Conservation (phyloP, 2,113 vertebrate genomes). For the Mirounga angustirostris region DNA sequence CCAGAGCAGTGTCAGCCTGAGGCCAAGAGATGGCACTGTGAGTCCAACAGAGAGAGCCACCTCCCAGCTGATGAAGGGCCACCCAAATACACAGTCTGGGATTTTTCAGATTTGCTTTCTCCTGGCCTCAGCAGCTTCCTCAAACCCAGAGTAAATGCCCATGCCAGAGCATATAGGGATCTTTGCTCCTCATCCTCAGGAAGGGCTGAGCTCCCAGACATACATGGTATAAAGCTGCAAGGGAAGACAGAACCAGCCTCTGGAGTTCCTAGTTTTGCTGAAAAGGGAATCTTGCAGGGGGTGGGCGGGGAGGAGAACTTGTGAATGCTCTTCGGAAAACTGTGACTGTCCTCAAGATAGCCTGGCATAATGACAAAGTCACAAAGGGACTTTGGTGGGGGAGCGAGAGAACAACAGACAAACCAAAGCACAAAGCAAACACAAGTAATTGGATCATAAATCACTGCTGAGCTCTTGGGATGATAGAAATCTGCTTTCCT, state of each 20-base stretch:
- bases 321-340: not conserved
- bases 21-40: slow-evolving; percentile 86
- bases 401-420: not conserved
- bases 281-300: not conserved
- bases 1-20: not conserved
- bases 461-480: not conserved
- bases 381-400: not conserved
- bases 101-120: not conserved
- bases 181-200: not conserved
- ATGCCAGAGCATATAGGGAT: not conserved
- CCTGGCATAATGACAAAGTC: not conserved
- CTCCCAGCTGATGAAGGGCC: rapidly evolving
- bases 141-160: not conserved
- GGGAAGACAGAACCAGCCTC: not conserved
- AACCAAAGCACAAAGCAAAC: slow-evolving; percentile 30
- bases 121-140: not conserved
- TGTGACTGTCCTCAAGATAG: not conserved
- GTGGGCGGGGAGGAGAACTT: not conserved
- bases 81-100: not conserved
- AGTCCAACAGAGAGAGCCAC: not conserved
- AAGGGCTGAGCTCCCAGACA: not conserved
- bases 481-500: not conserved
- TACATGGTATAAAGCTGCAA: not conserved
- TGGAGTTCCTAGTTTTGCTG: not conserved
- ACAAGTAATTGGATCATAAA: not conserved